Evolutionary conservation across 2,797 vertebrate genomes (phyloP).

Genomic region (Clarias platycephalus): DNA sequence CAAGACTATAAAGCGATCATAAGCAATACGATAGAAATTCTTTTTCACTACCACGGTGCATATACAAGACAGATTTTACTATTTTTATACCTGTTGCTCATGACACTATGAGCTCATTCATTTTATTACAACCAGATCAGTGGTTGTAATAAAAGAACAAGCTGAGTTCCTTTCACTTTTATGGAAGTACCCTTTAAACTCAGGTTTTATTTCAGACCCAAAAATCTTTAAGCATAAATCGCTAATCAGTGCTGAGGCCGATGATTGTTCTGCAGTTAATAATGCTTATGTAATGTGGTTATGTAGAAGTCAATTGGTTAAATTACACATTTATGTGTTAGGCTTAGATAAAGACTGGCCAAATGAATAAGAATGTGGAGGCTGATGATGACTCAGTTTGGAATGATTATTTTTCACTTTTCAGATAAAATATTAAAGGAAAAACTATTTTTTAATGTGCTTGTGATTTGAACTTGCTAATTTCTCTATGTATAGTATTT

Average conservation of each 20-base stretch:
- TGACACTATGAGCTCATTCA: neutral
- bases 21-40: neutral
- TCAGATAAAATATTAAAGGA: neutral
- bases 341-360: slow-evolving; percentile 5
- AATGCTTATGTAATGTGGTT: slow-evolving; percentile 3
- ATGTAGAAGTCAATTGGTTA: slow-evolving; percentile 7
- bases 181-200: neutral
- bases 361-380: slow-evolving; percentile 25
- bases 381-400: slow-evolving; percentile 25
- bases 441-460: neutral
- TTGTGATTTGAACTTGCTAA: neutral
- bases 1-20: slow-evolving; percentile 5
- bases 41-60: neutral
- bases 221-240: neutral
- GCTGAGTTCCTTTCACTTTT: neutral
- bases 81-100: slow-evolving; percentile 23
- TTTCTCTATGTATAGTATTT: neutral
- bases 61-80: neutral
- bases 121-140: neutral
- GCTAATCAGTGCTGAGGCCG: slow-evolving; percentile 19
- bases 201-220: neutral
- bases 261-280: slow-evolving; percentile 21
- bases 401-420: slow-evolving; percentile 17
- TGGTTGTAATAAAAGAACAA: neutral
- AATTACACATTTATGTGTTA: slow-evolving; percentile 12